Base-by-base conservation (phyloP, 2,888 invertebrate species). In the Germaria angustata region DNA sequence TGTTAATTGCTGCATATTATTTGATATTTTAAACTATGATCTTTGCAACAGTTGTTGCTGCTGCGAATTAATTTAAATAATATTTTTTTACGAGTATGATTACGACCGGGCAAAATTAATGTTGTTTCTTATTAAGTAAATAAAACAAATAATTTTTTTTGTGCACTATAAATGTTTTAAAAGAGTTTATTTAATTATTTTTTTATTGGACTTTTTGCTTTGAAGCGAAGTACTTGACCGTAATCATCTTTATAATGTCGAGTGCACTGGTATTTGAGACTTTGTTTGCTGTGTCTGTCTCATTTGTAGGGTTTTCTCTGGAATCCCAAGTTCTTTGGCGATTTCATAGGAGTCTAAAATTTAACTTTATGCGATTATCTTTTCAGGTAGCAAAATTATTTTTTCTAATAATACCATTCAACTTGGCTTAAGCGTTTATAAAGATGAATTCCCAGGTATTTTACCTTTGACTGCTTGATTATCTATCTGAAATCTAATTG, bases 141-240 rank as follows among this genome's bases (percentile, higher is more conserved):
- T n/a, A 34, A 65, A 46, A 22, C 2, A 49, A 17, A 57, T n/a
- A 28, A 4, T 17, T 17, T 28, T 61, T 51, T 32, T 41, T 41
- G 34, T 34, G 24, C 44, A 22, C 44, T 17, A 55, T 55, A 73
- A 61, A 65, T 46, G 65, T 53, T 49, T 46, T 7, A 59, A 68
- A 63, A 36, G 28, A 32, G 8, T 46, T 61, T 17, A 5, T 20
- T 39, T 28, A 24, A 41, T 49, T n/a, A 17, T 39, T 68, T 49
- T 17, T 46, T 57, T 71, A 1, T 32, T 71, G 22, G 22, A 36
- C 8, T 71, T 65, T 59, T 59, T 77, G 20, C 57, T 77, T 66
- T 75, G 71, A 72, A 79, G n/a, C n/a, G n/a, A n/a, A n/a, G 72
- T 53, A 77, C 72, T 83, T 80, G 80, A 80, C 72, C 80, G 80